These are phyloP conservation scores for Premnoplex brunnescens DNA, from an alignment of 2,797 vertebrate species.

Conservation along the genomic window DNA sequence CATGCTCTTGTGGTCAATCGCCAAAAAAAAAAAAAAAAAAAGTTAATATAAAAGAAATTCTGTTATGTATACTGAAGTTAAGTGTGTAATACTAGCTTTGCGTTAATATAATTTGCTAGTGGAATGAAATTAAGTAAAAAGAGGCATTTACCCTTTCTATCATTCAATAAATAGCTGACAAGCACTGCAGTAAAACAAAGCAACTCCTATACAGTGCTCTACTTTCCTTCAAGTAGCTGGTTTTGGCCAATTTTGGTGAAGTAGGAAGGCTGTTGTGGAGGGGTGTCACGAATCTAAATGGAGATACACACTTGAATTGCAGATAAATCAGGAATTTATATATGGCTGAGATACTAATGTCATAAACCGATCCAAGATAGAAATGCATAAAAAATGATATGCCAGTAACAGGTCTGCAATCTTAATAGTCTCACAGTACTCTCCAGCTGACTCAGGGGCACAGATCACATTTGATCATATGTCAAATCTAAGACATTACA, in stretches of 20 bases:
- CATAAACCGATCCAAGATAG: not conserved
- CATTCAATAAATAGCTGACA: not conserved
- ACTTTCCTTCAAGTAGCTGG: not conserved
- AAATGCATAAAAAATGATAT: not conserved
- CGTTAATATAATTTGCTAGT: not conserved
- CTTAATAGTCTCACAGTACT: not conserved
- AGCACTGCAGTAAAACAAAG: not conserved
- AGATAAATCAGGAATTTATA: not conserved
- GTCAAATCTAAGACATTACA: not conserved
- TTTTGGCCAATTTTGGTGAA: not conserved
- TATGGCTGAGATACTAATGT: not conserved
- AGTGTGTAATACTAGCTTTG: not conserved
- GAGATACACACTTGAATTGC: not conserved
- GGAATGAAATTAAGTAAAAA: not conserved
- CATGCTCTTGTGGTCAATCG: not conserved
- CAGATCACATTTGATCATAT: not conserved
- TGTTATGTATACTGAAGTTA: not conserved
- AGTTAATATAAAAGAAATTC: not conserved
- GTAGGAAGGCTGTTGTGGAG: not conserved
- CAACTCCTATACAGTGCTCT: not conserved
- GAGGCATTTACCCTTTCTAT: not conserved
- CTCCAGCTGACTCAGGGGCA: not conserved
- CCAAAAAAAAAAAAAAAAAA: not conserved
- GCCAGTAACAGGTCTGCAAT: not conserved
- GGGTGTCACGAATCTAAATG: not conserved